Percentiles rank a stretch among this genome's conserved stretches.
phyloP scores from a whole-genome alignment of 2,113 vertebrate genomes.

The Abramis brama region DNA sequence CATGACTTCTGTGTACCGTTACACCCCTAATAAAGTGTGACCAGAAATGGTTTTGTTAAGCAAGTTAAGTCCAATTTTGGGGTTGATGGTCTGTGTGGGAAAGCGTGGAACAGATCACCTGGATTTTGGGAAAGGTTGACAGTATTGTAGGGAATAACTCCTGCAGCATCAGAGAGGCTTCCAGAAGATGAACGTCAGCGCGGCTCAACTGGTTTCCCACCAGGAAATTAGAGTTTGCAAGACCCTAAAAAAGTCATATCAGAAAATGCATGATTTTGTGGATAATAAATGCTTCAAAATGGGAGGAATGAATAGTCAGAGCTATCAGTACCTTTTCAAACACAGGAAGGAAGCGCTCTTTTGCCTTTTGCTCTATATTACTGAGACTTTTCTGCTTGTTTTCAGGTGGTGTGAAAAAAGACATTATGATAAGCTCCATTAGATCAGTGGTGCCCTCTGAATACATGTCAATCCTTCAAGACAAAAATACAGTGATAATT shows the following conservation, averaged over 20 bases:
- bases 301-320: neutral
- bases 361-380: constrained; percentile 74
- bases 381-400: constrained; percentile 72
- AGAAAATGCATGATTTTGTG: neutral
- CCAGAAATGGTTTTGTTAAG: neutral
- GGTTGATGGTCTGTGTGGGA: neutral
- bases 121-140: constrained; percentile 77
- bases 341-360: constrained; percentile 81
- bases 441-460: constrained; percentile 82
- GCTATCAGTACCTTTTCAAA: constrained; percentile 84
- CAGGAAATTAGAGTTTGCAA: constrained; percentile 78
- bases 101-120: constrained; percentile 74
- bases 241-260: constrained; percentile 70
- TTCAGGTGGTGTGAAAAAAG: constrained; percentile 72
- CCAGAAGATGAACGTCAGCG: constrained; percentile 86
- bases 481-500: constrained; percentile 5
- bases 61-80: neutral
- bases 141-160: constrained; percentile 78
- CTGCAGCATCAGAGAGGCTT: constrained; percentile 85
- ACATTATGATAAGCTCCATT: constrained; percentile 78
- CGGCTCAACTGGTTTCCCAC: constrained; percentile 84
- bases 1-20: too few species aligned
- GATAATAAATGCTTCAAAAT: neutral
- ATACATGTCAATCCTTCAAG: constrained; percentile 86
- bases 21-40: neutral